These are phyloP conservation scores for Laupala kohalensis DNA, from an alignment of 1,140 invertebrate species.

Conservation along the genomic window DNA sequence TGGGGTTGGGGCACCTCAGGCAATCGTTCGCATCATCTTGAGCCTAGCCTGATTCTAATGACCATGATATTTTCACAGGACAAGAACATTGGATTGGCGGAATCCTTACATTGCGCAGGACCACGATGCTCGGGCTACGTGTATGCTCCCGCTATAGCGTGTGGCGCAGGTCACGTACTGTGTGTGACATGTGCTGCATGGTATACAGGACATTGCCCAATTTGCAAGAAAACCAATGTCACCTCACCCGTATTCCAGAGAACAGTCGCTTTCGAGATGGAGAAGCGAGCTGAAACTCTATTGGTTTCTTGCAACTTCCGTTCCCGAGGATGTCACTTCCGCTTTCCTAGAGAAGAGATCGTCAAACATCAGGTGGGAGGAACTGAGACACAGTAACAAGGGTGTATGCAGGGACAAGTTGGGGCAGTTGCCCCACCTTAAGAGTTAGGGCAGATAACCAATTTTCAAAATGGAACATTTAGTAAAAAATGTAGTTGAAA, in stretches of 20 bases:
- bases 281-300: not conserved
- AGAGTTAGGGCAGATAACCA: too few species aligned
- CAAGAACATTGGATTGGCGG: too few species aligned
- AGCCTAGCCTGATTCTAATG: too few species aligned
- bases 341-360: not conserved
- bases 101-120: not conserved
- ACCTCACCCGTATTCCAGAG: not conserved
- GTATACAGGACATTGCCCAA: not conserved
- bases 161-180: not conserved
- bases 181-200: not conserved
- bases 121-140: not conserved
- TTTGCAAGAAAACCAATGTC: too few species aligned
- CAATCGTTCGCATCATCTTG: too few species aligned
- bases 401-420: too few species aligned
- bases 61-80: too few species aligned
- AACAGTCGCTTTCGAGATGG: not conserved
- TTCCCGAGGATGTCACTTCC: not conserved
- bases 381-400: too few species aligned
- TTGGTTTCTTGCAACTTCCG: not conserved
- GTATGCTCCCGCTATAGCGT: not conserved
- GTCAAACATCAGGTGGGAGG: not conserved
- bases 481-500: too few species aligned
- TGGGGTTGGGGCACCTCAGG: too few species aligned
- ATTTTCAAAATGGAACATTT: too few species aligned
- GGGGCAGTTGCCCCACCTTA: too few species aligned